A percentile compares a stretch with the other conserved stretches of the same genome.
phyloP scores from a whole-genome alignment of 2,888 invertebrate genomes.

The Orgyia antiqua region DNA sequence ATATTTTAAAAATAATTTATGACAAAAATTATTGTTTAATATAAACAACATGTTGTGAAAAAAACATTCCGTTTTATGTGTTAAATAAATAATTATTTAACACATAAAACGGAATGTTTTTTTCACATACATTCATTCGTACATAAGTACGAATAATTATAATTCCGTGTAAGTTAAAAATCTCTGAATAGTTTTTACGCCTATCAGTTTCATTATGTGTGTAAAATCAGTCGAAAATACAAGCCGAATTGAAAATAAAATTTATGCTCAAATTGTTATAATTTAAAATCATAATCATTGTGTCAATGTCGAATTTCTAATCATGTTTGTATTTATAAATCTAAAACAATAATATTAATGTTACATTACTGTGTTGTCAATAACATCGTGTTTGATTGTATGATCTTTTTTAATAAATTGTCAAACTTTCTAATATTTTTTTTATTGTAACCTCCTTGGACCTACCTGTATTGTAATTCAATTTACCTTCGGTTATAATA shows the following conservation, averaged over 20 bases:
- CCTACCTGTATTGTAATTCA: conserved; percentile 9
- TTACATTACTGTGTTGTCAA: conserved; percentile 19
- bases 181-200: too few species aligned
- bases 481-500: too few species aligned
- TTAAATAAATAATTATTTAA: conserved; percentile 14
- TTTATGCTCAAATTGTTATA: too few species aligned
- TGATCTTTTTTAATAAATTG: conserved; percentile 39
- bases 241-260: too few species aligned
- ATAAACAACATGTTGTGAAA: background rate
- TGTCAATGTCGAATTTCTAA: too few species aligned
- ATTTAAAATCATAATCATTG: too few species aligned
- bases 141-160: background rate
- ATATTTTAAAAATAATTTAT: conserved; percentile 77
- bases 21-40: background rate
- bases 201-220: too few species aligned
- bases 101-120: too few species aligned
- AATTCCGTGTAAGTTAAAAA: too few species aligned
- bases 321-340: too few species aligned
- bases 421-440: conserved; percentile 25
- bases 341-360: too few species aligned
- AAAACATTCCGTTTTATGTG: conserved; percentile 16
- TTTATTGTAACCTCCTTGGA: conserved; percentile 26
- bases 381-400: conserved; percentile 21
- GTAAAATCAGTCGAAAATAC: too few species aligned
- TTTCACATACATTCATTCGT: background rate